These are phyloP conservation scores for Pyrochroa serraticornis DNA, from an alignment of 2,888 invertebrate species.

Conservation along the genomic window DNA sequence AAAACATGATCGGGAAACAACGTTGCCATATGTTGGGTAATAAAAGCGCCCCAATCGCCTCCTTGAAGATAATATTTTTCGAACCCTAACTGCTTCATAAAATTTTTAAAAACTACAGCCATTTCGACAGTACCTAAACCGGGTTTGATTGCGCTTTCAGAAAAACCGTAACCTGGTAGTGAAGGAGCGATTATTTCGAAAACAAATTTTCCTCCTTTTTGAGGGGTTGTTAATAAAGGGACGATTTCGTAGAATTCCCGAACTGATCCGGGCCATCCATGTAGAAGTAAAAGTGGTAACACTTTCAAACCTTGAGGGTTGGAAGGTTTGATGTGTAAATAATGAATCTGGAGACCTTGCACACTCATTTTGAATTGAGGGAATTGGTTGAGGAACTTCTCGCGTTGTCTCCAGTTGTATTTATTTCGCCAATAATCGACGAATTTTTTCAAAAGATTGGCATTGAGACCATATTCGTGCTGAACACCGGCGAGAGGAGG, in stretches of 20 bases:
- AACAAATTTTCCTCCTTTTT: constrained; percentile 17
- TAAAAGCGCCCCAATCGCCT: constrained; percentile 81
- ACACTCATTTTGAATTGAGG: constrained; percentile 74
- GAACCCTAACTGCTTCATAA: constrained; percentile 74
- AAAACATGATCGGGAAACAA: constrained; percentile 67
- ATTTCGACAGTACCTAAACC: constrained; percentile 66
- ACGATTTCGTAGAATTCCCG: constrained; percentile 79
- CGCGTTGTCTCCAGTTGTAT: constrained; percentile 71
- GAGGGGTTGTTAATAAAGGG: constrained; percentile 20
- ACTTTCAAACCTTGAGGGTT: constrained; percentile 50
- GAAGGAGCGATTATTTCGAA: constrained; percentile 37
- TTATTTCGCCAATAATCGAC: constrained; percentile 77
- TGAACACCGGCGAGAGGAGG: constrained; percentile 69
- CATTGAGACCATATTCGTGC: constrained; percentile 84
- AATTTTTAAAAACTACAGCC: constrained; percentile 66
- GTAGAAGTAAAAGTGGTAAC: constrained; percentile 73
- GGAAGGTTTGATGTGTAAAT: constrained; percentile 65
- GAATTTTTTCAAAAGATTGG: constrained; percentile 69
- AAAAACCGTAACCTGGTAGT: constrained; percentile 32
- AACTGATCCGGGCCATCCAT: constrained; percentile 91
- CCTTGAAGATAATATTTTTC: constrained; percentile 75
- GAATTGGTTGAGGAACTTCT: constrained; percentile 67
- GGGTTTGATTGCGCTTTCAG: constrained; percentile 63
- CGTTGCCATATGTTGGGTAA: constrained; percentile 68
- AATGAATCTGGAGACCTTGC: constrained; percentile 74